A percentile compares a stretch with the other conserved stretches of the same genome.
These are phyloP conservation scores for Ochlodes sylvanus DNA, from an alignment of 2,888 invertebrate genomes.

Conservation along the genomic window DNA sequence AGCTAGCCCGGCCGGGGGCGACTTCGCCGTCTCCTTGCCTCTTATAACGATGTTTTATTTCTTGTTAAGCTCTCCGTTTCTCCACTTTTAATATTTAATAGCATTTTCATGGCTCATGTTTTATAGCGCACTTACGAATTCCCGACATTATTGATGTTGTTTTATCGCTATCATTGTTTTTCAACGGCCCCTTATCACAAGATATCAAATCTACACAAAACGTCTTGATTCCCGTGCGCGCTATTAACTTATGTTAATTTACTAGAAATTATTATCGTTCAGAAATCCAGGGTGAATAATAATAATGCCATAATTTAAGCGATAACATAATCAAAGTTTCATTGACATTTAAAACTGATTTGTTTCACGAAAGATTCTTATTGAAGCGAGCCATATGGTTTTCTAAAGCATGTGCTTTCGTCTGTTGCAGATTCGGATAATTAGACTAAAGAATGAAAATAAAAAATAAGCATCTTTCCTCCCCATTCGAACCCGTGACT, in stretches of 20 bases:
- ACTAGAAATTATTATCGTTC: conserved; percentile 1
- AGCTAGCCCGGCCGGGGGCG: conserved; percentile 79
- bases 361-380: not conserved
- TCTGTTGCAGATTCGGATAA: conserved; percentile 59
- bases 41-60: conserved; percentile 84
- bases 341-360: not conserved
- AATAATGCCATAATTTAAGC: not conserved
- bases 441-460: conserved; percentile 57
- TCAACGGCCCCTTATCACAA: conserved; percentile 45
- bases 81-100: conserved; percentile 85
- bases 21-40: conserved; percentile 73
- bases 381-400: conserved; percentile 65
- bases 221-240: conserved; percentile 22
- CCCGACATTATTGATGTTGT: conserved; percentile 75
- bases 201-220: conserved; percentile 50
- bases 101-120: conserved; percentile 83
- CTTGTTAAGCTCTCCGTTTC: conserved; percentile 85
- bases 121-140: conserved; percentile 82
- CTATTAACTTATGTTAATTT: conserved; percentile 27
- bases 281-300: not conserved
- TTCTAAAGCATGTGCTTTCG: conserved; percentile 62
- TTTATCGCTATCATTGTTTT: conserved; percentile 68
- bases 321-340: not conserved
- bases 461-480: conserved; percentile 66
- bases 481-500: conserved; percentile 75